Evolutionary conservation across 2,113 vertebrate genomes (phyloP).

Genomic region (Lanius ludovicianus): DNA sequence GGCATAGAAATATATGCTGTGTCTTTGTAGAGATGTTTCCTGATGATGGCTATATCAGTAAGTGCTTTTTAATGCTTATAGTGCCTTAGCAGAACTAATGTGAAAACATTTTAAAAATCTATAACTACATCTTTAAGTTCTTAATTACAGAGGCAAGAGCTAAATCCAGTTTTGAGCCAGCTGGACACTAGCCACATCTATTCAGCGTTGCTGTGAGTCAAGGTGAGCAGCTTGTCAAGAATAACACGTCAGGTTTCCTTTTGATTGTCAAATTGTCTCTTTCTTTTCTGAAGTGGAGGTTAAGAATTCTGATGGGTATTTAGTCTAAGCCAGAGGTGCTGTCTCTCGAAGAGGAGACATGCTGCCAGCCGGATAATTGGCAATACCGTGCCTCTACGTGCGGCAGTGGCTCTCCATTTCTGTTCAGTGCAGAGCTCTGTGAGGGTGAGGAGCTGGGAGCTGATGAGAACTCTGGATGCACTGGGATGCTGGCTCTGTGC

Average conservation of each 20-base stretch:
- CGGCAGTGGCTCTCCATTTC: neutral
- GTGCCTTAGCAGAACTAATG: neutral
- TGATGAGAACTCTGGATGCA: neutral
- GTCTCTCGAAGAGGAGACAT: neutral
- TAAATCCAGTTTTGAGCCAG: neutral
- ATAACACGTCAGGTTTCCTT: neutral
- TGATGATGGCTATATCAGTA: neutral
- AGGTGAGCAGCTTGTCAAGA: neutral
- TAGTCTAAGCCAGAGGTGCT: neutral
- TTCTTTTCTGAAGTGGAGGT: neutral
- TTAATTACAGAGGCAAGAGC: neutral
- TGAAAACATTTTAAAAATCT: neutral
- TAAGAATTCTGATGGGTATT: neutral
- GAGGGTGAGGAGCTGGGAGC: neutral
- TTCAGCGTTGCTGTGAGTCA: neutral
- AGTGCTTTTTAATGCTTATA: neutral
- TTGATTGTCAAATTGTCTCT: neutral
- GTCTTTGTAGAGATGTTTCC: neutral
- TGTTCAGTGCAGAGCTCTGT: neutral
- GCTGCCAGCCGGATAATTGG: neutral
- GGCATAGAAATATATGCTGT: neutral
- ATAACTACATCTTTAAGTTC: neutral
- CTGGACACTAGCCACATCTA: neutral
- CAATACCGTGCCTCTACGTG: fast-evolving
- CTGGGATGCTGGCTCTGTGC: neutral